These are phyloP conservation scores for Liodrosophila aerea DNA, from an alignment of 2,888 invertebrate species.

Conservation along the genomic window DNA sequence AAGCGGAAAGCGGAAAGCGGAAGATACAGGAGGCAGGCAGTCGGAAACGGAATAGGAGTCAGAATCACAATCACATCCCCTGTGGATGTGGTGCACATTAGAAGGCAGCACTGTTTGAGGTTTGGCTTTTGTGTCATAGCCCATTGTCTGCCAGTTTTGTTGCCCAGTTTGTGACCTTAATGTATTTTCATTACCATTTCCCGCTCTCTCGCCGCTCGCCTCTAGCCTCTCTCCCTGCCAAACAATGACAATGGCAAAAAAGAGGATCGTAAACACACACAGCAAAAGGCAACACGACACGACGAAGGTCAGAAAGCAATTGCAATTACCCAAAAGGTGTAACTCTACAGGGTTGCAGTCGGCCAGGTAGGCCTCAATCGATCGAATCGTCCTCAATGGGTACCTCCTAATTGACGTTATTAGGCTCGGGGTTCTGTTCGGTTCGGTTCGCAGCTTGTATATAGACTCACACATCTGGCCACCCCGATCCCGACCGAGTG, in stretches of 20 bases:
- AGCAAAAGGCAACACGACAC: conserved; percentile 8
- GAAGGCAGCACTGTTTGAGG: conserved; percentile 56
- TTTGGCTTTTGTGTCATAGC: conserved; percentile 61
- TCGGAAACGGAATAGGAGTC: conserved; percentile 27
- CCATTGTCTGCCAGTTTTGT: conserved; percentile 37
- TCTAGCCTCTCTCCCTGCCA: conserved; percentile 6
- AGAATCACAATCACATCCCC: conserved; percentile 11
- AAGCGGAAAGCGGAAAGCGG: not conserved
- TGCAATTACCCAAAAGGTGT: conserved; percentile 49
- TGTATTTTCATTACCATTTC: conserved; percentile 62
- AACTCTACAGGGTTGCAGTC: conserved; percentile 46
- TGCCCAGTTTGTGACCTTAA: conserved; percentile 34
- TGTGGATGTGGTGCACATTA: conserved; percentile 29
- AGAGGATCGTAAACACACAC: conserved; percentile 15
- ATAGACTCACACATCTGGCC: conserved; percentile 45
- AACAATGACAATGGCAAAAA: conserved; percentile 50
- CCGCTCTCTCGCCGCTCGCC: conserved; percentile 2
- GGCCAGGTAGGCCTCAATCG: conserved; percentile 52
- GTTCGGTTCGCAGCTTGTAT: conserved; percentile 9
- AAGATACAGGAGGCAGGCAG: too few species aligned
- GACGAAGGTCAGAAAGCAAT: conserved; percentile 15
- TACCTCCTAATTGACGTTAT: conserved; percentile 69
- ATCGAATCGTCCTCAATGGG: conserved; percentile 50
- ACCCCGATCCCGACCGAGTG: conserved; percentile 20
- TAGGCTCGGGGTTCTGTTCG: conserved; percentile 34